Evolutionary conservation across 2,888 invertebrate species (phyloP).

Genomic region (Enchytraeus crypticus): DNA sequence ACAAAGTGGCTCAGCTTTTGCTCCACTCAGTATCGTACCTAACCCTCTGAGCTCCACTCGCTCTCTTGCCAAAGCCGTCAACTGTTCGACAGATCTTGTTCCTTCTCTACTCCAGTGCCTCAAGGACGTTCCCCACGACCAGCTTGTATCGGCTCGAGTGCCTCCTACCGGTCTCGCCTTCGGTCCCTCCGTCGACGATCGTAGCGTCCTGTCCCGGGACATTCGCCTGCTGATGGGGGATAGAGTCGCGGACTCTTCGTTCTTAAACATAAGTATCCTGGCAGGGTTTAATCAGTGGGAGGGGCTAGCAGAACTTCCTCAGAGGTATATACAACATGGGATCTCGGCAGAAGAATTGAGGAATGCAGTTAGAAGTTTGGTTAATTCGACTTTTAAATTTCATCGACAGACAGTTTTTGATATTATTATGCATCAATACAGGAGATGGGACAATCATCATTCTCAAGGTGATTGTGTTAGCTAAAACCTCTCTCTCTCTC

Average conservation of each 20-base stretch:
- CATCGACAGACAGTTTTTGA: not conserved
- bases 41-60: too few species aligned
- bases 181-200: constrained; percentile 34
- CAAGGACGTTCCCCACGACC: constrained; percentile 58
- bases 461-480: too few species aligned
- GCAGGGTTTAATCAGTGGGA: not conserved
- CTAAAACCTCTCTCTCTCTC: too few species aligned
- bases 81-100: too few species aligned
- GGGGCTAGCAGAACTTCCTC: not conserved
- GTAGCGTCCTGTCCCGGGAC: constrained; percentile 16
- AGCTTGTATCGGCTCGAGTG: constrained; percentile 32
- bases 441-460: not conserved
- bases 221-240: constrained; percentile 6
- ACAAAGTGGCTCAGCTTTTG: too few species aligned
- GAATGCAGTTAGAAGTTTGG: not conserved
- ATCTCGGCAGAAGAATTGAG: not conserved
- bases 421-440: not conserved
- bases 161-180: constrained; percentile 38
- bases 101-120: constrained; percentile 35
- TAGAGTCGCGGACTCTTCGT: not conserved
- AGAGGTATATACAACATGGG: not conserved
- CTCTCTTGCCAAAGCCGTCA: too few species aligned
- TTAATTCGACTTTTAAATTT: not conserved
- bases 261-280: not conserved
- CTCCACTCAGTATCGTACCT: too few species aligned